Conservation (phyloP, 2,113 vertebrate genomes). For the Oxyruncus cristatus region DNA sequence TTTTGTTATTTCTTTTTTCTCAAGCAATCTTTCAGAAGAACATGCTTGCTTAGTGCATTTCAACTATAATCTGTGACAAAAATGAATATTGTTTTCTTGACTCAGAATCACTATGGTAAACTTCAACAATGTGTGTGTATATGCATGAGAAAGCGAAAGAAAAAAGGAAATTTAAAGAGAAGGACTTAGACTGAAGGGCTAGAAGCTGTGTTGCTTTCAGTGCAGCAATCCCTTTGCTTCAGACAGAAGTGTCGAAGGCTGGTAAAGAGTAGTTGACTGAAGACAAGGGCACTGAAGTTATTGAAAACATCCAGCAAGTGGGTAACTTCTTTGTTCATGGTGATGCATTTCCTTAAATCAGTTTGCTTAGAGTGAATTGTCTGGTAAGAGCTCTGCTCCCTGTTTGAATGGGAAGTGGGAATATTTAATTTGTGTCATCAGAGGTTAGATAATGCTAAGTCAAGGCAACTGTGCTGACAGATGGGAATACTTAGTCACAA, state of each 20-base stretch:
- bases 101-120: not conserved
- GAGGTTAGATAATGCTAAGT: conserved; percentile 37
- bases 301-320: not conserved
- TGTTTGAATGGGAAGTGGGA: conserved; percentile 15
- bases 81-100: not conserved
- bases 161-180: not conserved
- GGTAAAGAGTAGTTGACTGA: not conserved
- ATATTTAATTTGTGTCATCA: conserved; percentile 40
- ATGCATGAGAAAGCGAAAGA: not conserved
- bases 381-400: not conserved
- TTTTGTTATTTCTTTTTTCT: not conserved
- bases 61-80: not conserved
- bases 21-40: not conserved
- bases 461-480: not conserved
- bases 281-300: not conserved
- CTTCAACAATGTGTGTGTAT: not conserved
- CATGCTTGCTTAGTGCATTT: not conserved
- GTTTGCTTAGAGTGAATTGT: not conserved
- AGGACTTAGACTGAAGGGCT: not conserved
- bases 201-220: not conserved
- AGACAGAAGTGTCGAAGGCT: not conserved
- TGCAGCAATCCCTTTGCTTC: not conserved
- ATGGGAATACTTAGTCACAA: conserved; percentile 26
- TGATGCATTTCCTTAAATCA: not conserved
- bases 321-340: not conserved